Percentiles rank a stretch among this genome's conserved stretches.
These are phyloP conservation scores for Agonopterix subpropinquella DNA, from an alignment of 2,888 invertebrate genomes.

Conservation along the genomic window DNA sequence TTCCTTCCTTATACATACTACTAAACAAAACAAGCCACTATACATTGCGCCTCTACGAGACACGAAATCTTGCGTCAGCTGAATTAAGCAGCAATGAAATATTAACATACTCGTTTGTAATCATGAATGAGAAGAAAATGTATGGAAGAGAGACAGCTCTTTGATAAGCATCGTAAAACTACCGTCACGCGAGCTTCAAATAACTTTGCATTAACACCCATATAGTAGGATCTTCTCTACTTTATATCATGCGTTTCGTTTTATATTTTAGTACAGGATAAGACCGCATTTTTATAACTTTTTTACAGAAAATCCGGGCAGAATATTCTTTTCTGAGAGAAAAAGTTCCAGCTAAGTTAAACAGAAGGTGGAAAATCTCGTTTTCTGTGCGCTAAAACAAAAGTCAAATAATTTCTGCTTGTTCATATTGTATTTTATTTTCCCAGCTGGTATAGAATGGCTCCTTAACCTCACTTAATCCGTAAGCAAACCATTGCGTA, in stretches of 20 bases:
- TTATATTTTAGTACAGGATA: background rate
- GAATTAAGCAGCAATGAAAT: no score
- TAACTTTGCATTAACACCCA: constrained; percentile 18
- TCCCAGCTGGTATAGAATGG: constrained; percentile 13
- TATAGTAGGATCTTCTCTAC: constrained; percentile 4
- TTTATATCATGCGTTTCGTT: constrained; percentile 2
- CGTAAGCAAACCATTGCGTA: constrained; percentile 37
- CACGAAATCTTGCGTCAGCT: background rate
- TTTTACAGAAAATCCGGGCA: background rate
- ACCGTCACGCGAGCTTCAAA: constrained; percentile 13
- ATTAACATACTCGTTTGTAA: no score
- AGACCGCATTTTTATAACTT: background rate
- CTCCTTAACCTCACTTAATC: constrained; percentile 42
- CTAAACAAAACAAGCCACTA: constrained; percentile 13
- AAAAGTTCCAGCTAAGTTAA: background rate
- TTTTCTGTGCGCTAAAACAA: background rate
- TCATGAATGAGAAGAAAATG: constrained; percentile 3
- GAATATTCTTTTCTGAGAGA: background rate
- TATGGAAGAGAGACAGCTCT: constrained; percentile 12
- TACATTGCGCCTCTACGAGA: constrained; percentile 15
- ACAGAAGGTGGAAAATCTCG: background rate
- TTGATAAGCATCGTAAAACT: constrained; percentile 25
- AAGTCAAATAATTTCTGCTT: background rate
- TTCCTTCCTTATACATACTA: constrained; percentile 8
- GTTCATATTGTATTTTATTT: constrained; percentile 5